Percentiles rank a stretch among this genome's conserved stretches.
Conservation (phyloP, 2,113 vertebrate genomes). For the Platysteira castanea region DNA sequence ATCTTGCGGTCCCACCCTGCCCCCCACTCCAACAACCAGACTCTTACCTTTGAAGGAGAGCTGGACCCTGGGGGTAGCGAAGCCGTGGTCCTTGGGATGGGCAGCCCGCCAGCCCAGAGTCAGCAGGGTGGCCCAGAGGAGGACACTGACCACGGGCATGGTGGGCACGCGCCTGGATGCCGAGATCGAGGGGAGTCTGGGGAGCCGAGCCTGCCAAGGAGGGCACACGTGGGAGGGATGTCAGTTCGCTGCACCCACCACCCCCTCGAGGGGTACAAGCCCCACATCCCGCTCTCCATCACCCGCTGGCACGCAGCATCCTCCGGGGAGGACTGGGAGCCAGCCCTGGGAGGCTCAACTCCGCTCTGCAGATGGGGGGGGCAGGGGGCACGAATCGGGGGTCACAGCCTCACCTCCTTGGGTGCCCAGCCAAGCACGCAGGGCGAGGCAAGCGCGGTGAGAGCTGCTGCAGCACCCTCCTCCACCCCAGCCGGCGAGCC, state of each 20-base stretch:
- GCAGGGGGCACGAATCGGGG: accelerated
- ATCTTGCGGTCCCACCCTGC: not conserved
- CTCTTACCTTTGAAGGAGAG: constrained; percentile 80
- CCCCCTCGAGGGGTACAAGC: accelerated
- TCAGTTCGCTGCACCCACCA: not conserved
- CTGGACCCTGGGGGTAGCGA: constrained; percentile 63
- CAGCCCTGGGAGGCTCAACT: not conserved
- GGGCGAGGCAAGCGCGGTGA: accelerated
- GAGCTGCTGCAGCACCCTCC: not conserved
- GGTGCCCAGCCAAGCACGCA: not conserved
- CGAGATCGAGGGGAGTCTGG: not conserved
- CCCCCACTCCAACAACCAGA: not conserved
- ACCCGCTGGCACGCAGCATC: accelerated
- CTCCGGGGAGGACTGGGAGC: accelerated
- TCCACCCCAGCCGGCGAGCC: not conserved
- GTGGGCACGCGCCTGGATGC: constrained; percentile 39
- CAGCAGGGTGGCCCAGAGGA: constrained; percentile 74
- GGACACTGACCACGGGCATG: constrained; percentile 68
- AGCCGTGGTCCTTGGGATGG: constrained; percentile 65
- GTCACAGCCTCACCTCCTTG: not conserved
- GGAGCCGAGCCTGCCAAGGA: constrained; percentile 35
- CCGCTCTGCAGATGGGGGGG: not conserved
- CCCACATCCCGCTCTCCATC: not conserved
- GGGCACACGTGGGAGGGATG: not conserved
- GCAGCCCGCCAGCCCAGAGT: constrained; percentile 72